Conservation (phyloP, 2,888 invertebrate species). For the Nasonia oneida region DNA sequence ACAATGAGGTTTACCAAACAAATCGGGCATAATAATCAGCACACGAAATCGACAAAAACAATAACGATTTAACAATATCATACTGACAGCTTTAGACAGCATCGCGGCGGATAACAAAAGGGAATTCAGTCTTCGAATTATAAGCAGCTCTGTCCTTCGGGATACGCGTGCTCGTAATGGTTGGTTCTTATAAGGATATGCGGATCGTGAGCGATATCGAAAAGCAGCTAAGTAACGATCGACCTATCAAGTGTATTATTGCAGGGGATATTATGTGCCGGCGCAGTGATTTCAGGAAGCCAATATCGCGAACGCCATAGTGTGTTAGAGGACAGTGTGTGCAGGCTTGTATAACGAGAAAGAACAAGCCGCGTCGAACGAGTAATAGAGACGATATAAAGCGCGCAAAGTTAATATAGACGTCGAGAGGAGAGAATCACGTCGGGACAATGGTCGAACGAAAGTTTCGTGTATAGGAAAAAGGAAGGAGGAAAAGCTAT, state of each 20-base stretch:
- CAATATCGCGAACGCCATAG: slow-evolving; percentile 8
- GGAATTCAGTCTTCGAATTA: background rate
- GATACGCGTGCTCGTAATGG: slow-evolving; percentile 25
- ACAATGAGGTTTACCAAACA: slow-evolving; percentile 11
- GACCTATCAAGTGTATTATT: background rate
- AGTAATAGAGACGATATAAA: slow-evolving; percentile 14
- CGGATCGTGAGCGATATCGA: background rate
- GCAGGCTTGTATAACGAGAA: background rate
- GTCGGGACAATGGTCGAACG: slow-evolving; percentile 50
- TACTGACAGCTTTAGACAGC: background rate
- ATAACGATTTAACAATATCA: background rate
- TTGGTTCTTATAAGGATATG: background rate
- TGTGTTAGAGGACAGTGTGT: background rate
- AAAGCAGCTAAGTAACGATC: no score
- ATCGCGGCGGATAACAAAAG: background rate
- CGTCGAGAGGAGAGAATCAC: slow-evolving; percentile 33
- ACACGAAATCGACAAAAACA: background rate
- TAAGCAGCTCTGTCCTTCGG: slow-evolving; percentile 25
- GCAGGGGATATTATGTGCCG: background rate
- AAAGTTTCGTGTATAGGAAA: slow-evolving; percentile 35
- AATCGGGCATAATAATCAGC: background rate
- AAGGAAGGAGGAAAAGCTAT: background rate
- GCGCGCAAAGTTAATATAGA: slow-evolving; percentile 23
- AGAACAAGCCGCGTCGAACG: slow-evolving; percentile 22
- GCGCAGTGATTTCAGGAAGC: background rate